phyloP scores from a whole-genome alignment of 2,113 vertebrate genomes.

The Aegotheles bennettii region DNA sequence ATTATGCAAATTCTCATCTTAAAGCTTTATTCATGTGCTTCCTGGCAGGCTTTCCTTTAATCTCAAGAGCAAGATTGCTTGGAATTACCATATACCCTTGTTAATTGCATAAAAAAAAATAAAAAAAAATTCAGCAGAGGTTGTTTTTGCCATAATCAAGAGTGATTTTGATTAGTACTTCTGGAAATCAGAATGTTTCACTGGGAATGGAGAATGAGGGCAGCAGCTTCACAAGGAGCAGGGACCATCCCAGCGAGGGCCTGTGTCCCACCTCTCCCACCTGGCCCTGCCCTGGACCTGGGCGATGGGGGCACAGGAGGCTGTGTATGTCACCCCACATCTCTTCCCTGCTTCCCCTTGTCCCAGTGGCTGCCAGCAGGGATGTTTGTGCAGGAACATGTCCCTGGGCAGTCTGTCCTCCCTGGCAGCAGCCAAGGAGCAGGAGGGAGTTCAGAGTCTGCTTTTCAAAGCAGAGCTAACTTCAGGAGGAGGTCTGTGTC shows the following conservation, averaged over 20 bases:
- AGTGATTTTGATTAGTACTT: constrained; percentile 78
- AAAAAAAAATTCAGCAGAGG: constrained; percentile 62
- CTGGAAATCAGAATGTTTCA: constrained; percentile 62
- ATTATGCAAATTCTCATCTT: constrained; percentile 81
- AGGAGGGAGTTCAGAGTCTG: not conserved
- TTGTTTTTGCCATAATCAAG: constrained; percentile 79
- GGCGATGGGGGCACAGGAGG: not conserved
- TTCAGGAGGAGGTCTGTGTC: not conserved
- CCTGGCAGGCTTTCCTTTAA: constrained; percentile 78
- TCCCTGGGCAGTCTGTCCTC: not conserved
- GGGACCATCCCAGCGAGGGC: not conserved
- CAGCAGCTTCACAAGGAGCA: not conserved
- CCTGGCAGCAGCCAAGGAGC: not conserved
- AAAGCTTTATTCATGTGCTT: constrained; percentile 76
- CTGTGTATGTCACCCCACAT: not conserved
- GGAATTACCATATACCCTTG: constrained; percentile 77
- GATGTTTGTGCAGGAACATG: not conserved
- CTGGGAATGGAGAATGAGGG: not conserved
- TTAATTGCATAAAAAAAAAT: constrained; percentile 72
- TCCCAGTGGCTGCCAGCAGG: rapidly evolving
- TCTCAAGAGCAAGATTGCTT: constrained; percentile 78
- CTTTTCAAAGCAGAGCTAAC: not conserved
- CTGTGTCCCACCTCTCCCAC: not conserved
- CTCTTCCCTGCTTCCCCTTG: not conserved
- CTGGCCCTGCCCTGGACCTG: rapidly evolving